Base-by-base conservation (phyloP, 1,140 invertebrate genomes). In the Yoshiicerus persimilis region DNA sequence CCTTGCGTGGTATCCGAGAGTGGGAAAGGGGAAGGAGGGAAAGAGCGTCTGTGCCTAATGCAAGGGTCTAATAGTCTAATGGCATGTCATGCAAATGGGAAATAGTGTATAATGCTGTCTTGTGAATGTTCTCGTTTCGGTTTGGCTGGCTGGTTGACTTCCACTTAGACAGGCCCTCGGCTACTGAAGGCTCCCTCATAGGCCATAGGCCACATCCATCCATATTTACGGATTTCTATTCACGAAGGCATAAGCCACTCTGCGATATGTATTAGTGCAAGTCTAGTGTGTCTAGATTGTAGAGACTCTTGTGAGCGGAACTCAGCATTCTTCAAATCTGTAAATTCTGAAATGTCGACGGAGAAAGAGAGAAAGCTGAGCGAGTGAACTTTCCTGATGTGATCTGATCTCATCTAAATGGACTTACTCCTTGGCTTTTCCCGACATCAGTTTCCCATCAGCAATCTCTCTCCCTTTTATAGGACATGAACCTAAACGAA, bases 391-490 rank as follows among this genome's bases (percentile, higher is more conserved):
- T 80, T 77, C 13, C 34, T 80, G 75, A 80, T 80, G 75, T 80
- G 75, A 80, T 80, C 75, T 36, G 75, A 80, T 80, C 75, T 80
- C 75, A 80, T 80, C 75, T 36, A 80, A 80, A 80, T 80, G 75
- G 75, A 80, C 75, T 80, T n/a, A 80, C 75, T 80, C 32, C 70
- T 80, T 80, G 32, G 32, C 30, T 80, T 80, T 80, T 38, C 20
- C 32, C 75, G 75, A 80, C 75, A 80, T 80, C 75, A 80, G 75
- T 80, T 80, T 80, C 75, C 75, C 75, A 80, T 80, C 75, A 80
- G 75, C 75, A 36, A 70, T 70, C 64, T 77, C 70, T 36, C 30
- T 34, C 75, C 32, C 75, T 23, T 36, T 80, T 70, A 34, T 32
- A 80, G 2, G 75, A 34, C 75, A 80, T n/a, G 75, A 36, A 80